Evolutionary conservation across 2,888 invertebrate species (phyloP).

Genomic region (Liopterus haemorrhoidalis): DNA sequence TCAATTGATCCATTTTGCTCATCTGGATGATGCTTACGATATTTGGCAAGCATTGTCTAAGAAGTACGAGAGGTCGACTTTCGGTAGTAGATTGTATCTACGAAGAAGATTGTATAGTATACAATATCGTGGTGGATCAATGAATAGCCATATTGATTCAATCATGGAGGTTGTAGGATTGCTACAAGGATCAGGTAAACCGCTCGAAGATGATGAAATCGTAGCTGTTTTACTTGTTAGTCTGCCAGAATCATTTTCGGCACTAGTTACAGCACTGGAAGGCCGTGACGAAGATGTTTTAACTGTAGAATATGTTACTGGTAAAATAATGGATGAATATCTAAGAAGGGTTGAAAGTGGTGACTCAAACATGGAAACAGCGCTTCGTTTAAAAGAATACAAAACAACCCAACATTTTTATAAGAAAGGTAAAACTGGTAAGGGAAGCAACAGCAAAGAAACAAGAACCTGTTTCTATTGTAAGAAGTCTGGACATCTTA

Average conservation of each 20-base stretch:
- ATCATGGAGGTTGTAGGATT: conserved; percentile 10
- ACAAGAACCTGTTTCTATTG: background rate
- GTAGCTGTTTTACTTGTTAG: background rate
- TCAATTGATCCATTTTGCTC: conserved; percentile 12
- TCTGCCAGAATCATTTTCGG: background rate
- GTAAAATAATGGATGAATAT: conserved; percentile 12
- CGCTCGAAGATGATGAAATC: conserved; percentile 1
- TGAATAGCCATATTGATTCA: conserved; percentile 8
- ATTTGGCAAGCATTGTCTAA: conserved; percentile 10
- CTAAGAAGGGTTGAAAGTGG: conserved; percentile 1
- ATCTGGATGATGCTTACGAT: conserved; percentile 13
- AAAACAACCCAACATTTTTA: too few species aligned
- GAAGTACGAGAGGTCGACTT: conserved; percentile 14
- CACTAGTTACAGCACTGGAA: background rate
- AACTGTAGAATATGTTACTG: conserved; percentile 11
- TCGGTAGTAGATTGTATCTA: conserved; percentile 13
- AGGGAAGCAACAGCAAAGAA: background rate
- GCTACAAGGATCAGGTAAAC: conserved; percentile 6
- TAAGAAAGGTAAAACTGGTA: too few species aligned
- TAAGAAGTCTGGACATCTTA: conserved; percentile 7
- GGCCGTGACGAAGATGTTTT: background rate
- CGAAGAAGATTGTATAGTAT: conserved; percentile 7
- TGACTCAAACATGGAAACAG: background rate
- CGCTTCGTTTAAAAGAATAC: too few species aligned
- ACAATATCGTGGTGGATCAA: conserved; percentile 1